Conservation (phyloP, 2,888 invertebrate genomes). For the Acleris emargana region DNA sequence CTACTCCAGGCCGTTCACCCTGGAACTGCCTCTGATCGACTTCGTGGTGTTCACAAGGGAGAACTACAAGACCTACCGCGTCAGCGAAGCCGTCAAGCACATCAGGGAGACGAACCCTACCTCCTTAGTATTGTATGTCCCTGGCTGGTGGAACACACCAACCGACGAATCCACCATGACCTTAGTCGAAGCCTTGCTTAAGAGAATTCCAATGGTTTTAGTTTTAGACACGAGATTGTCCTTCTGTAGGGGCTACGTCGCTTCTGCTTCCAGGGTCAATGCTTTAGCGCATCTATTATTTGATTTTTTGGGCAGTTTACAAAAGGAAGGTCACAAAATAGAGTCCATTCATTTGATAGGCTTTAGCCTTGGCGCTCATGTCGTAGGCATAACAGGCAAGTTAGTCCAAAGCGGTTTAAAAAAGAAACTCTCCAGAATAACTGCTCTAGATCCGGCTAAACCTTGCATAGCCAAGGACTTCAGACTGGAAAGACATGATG, state of each 20-base stretch:
- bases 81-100: slow-evolving; percentile 48
- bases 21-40: slow-evolving; percentile 52
- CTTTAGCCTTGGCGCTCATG: slow-evolving; percentile 86
- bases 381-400: slow-evolving; percentile 78
- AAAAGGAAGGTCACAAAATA: slow-evolving; percentile 60
- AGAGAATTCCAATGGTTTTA: slow-evolving; percentile 54
- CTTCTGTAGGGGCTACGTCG: slow-evolving; percentile 68
- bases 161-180: slow-evolving; percentile 63
- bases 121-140: slow-evolving; percentile 62
- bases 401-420: slow-evolving; percentile 55
- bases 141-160: slow-evolving; percentile 76
- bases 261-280: slow-evolving; percentile 62
- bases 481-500: slow-evolving; percentile 58
- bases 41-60: slow-evolving; percentile 54
- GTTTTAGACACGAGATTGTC: slow-evolving; percentile 64
- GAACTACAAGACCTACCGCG: slow-evolving; percentile 48
- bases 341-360: slow-evolving; percentile 83
- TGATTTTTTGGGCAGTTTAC: slow-evolving; percentile 54
- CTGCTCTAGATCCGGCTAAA: slow-evolving; percentile 71
- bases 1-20: slow-evolving; percentile 51
- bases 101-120: slow-evolving; percentile 39
- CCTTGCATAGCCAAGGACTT: slow-evolving; percentile 64
- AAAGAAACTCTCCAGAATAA: slow-evolving; percentile 58
- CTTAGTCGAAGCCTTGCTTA: slow-evolving; percentile 58
- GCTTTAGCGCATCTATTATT: slow-evolving; percentile 59